A percentile compares a stretch with the other conserved stretches of the same genome.
phyloP scores from a whole-genome alignment of 2,113 vertebrate species.

The Brevimyrus niger region DNA sequence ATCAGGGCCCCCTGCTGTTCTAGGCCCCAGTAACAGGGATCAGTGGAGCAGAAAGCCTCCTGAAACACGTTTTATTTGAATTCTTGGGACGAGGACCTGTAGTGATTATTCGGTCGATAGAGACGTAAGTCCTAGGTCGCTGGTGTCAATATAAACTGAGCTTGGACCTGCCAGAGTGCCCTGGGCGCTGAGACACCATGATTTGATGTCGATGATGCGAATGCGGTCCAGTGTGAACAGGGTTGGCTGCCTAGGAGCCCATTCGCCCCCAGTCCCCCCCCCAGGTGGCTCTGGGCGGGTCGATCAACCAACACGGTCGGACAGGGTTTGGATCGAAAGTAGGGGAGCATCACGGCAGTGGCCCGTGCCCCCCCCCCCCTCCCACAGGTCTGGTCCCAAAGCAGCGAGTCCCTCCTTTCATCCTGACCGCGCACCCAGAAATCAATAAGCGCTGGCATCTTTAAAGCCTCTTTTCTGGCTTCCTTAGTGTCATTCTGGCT shows the following conservation, averaged over 20 bases:
- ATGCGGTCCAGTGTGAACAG: constrained; percentile 9
- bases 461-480: not conserved
- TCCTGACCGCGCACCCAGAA: not conserved
- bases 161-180: not conserved
- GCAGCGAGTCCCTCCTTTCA: not conserved
- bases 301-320: not conserved
- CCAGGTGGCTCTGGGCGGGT: not conserved
- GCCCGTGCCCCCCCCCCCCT: not conserved
- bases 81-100: not conserved
- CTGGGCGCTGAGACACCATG: not conserved
- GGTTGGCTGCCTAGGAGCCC: constrained; percentile 38
- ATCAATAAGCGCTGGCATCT: not conserved
- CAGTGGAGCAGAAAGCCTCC: not conserved
- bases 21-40: not conserved
- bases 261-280: not conserved
- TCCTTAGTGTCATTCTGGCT: not conserved
- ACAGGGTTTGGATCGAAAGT: not conserved
- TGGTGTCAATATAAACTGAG: not conserved
- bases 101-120: not conserved
- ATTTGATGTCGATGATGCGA: not conserved
- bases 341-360: not conserved
- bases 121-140: not conserved
- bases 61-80: not conserved
- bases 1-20: not conserved
- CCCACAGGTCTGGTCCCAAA: not conserved